Conservation (phyloP, 2,888 invertebrate genomes). For the Diloba caeruleocephala region DNA sequence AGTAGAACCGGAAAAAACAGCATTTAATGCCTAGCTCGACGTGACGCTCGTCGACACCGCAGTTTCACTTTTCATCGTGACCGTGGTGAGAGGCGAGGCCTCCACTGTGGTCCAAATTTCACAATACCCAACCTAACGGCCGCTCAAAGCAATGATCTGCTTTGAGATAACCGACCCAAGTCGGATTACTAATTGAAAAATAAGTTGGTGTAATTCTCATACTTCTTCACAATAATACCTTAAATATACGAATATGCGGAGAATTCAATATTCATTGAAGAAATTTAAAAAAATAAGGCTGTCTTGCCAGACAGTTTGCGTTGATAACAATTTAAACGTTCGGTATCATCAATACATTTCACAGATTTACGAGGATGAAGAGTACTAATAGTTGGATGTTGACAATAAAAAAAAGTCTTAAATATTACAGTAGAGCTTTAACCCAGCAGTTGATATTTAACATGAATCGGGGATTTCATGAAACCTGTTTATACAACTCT, state of each 20-base stretch:
- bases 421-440: constrained; percentile 52
- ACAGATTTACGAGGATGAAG: background rate
- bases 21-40: constrained; percentile 75
- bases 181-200: constrained; percentile 20
- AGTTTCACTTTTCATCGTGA: constrained; percentile 88
- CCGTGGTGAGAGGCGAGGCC: constrained; percentile 86
- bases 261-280: background rate
- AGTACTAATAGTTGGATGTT: constrained; percentile 14
- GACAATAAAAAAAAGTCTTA: constrained; percentile 20
- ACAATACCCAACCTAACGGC: constrained; percentile 79
- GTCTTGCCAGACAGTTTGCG: no score
- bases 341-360: background rate
- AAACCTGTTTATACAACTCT: constrained; percentile 60
- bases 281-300: background rate
- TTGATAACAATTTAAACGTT: no score
- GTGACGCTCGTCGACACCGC: constrained; percentile 79
- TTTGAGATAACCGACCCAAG: constrained; percentile 59
- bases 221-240: no score
- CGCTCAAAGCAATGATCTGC: constrained; percentile 67
- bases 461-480: constrained; percentile 55
- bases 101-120: constrained; percentile 84
- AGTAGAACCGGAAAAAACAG: constrained; percentile 82
- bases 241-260: no score
- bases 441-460: constrained; percentile 70
- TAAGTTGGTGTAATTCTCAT: no score